Evolutionary conservation across 1,140 invertebrate genomes (phyloP).

Genomic region (Ceratitis capitata): DNA sequence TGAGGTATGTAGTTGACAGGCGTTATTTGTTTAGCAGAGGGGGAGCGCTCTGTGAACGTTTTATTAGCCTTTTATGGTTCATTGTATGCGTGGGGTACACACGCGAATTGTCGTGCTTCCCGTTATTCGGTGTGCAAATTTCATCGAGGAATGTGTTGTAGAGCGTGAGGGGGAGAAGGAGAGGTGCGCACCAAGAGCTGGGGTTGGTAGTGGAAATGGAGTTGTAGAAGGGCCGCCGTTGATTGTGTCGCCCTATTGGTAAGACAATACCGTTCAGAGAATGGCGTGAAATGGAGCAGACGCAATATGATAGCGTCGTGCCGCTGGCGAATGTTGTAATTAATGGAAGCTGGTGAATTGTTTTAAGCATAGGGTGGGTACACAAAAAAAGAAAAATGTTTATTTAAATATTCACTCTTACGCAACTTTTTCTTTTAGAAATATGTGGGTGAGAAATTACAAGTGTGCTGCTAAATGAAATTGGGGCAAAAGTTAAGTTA

Average conservation of each 20-base stretch:
- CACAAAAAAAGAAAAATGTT: no score
- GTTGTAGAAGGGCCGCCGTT: neutral
- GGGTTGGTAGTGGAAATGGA: neutral
- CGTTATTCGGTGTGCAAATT: neutral
- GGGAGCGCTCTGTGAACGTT: neutral
- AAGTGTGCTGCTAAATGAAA: neutral
- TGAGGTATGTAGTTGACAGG: neutral
- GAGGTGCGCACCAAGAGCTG: no score
- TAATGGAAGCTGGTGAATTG: neutral
- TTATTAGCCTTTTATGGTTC: constrained; percentile 8
- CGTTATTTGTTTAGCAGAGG: neutral
- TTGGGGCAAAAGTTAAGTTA: neutral
- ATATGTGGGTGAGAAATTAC: neutral
- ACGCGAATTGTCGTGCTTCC: neutral
- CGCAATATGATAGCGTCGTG: constrained; percentile 23
- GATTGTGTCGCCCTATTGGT: neutral
- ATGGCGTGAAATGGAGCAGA: constrained; percentile 32
- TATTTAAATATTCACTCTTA: neutral
- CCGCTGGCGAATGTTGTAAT: constrained; percentile 8
- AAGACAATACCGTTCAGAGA: constrained; percentile 10
- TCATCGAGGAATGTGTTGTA: neutral
- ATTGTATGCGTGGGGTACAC: neutral
- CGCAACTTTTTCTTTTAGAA: neutral
- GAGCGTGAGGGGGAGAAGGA: neutral
- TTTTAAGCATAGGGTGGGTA: neutral